Conservation (phyloP, 2,888 invertebrate genomes). For the Chrysopilus asiliformis region DNA sequence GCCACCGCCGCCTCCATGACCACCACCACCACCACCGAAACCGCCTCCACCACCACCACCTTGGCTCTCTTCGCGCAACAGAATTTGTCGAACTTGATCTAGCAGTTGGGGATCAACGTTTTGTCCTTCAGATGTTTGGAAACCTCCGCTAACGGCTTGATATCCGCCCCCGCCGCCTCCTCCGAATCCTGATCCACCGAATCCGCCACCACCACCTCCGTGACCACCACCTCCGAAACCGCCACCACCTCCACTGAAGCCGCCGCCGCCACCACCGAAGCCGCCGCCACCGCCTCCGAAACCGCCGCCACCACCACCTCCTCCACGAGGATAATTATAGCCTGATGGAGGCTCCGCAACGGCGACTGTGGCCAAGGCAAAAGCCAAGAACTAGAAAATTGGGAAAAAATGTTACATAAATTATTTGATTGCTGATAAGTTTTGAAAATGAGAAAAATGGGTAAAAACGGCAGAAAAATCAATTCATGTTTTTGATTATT, state of each 20-base stretch:
- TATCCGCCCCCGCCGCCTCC: conserved; percentile 58
- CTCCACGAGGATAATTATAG: conserved; percentile 61
- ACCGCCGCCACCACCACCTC: no score
- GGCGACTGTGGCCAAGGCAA: conserved; percentile 61
- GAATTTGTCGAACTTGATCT: conserved; percentile 73
- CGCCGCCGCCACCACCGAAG: conserved; percentile 32
- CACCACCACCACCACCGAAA: conserved; percentile 38
- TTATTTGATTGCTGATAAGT: no score
- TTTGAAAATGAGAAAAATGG: no score
- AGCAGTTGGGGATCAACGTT: conserved; percentile 66
- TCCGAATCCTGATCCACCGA: conserved; percentile 31
- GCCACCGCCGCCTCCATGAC: conserved; percentile 38
- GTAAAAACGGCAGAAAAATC: no score
- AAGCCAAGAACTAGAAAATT: conserved; percentile 66
- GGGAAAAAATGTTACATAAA: no score
- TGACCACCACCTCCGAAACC: conserved; percentile 39
- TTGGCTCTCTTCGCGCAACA: conserved; percentile 65
- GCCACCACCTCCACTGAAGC: conserved; percentile 21
- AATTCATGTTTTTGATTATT: no score
- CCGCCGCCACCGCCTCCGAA: no score
- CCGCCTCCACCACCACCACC: conserved; percentile 41
- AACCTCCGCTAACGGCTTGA: conserved; percentile 62
- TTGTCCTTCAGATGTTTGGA: conserved; percentile 70
- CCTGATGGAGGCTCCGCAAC: conserved; percentile 64
- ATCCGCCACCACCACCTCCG: conserved; percentile 34